A percentile compares a stretch with the other conserved stretches of the same genome.
Conservation (phyloP, 1,140 invertebrate genomes). For the Diabrotica virgifera region DNA sequence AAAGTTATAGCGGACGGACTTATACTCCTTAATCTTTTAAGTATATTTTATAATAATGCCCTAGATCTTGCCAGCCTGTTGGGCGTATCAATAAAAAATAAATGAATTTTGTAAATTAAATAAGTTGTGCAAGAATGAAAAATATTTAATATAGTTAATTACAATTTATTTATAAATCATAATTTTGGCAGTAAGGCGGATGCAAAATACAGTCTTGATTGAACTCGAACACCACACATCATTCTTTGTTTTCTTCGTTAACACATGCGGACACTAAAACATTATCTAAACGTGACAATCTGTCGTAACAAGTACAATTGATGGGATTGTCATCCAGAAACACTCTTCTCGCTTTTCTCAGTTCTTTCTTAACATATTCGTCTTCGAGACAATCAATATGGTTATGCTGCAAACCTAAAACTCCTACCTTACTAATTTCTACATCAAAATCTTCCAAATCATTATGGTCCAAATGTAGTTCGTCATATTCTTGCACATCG, state of each 20-base stretch:
- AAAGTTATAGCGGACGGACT: no score
- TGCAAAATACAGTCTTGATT: no score
- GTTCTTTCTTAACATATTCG: constrained; percentile 11
- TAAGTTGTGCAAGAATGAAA: no score
- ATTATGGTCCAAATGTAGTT: constrained; percentile 15
- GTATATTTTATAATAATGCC: no score
- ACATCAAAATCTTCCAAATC: constrained; percentile 11
- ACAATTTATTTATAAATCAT: no score
- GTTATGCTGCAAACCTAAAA: constrained; percentile 7
- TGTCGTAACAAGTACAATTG: constrained; percentile 9
- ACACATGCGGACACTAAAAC: constrained; percentile 8
- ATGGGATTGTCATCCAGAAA: constrained; percentile 13
- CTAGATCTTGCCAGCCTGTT: no score
- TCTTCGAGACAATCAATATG: constrained; percentile 12
- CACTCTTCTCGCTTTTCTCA: constrained; percentile 6
- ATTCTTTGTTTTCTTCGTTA: not conserved
- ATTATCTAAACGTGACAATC: not conserved
- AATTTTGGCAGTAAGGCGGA: no score
- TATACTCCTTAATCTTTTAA: no score
- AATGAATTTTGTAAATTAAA: no score
- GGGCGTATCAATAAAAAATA: no score
- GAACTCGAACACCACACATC: no score
- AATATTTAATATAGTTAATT: no score
- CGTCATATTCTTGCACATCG: constrained; percentile 11
- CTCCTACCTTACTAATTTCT: constrained; percentile 8